These are phyloP conservation scores for Lepus townsendii DNA, from an alignment of 2,797 vertebrate species.

Conservation along the genomic window DNA sequence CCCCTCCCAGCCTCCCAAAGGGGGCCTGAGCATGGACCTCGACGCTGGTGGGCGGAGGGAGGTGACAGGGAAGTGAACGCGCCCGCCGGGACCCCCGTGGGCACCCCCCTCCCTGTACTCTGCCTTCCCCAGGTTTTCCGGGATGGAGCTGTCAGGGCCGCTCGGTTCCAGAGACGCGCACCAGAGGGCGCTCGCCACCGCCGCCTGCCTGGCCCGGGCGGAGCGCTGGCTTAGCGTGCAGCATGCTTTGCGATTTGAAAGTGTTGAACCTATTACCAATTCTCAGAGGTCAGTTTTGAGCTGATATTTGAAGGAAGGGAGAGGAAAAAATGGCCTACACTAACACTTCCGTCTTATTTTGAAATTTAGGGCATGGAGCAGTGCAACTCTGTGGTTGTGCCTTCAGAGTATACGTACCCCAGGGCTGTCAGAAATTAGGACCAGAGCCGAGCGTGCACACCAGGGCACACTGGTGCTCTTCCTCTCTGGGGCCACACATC, in stretches of 20 bases:
- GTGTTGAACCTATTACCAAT: rapidly evolving
- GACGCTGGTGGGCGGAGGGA: background rate
- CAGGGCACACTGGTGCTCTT: rapidly evolving
- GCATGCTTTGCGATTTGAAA: background rate
- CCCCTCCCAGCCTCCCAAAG: background rate
- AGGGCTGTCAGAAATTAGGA: background rate
- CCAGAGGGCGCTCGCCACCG: conserved; percentile 86
- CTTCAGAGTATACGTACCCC: background rate
- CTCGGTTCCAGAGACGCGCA: background rate
- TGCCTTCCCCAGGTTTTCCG: background rate
- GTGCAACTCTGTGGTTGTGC: background rate
- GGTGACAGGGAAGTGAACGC: rapidly evolving
- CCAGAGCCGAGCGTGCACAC: background rate
- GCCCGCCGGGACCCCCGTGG: background rate
- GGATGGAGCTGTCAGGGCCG: background rate
- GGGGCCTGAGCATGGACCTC: background rate
- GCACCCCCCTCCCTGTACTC: background rate
- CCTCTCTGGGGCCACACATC: background rate
- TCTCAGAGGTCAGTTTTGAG: background rate
- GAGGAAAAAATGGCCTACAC: too few relatives aligned
- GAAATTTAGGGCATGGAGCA: background rate
- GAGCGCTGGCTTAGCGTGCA: too few relatives aligned
- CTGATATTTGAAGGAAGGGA: background rate
- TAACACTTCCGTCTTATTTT: background rate
- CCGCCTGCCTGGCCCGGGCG: background rate